These are phyloP conservation scores for Chaunax sp. DNA, from an alignment of 2,797 vertebrate genomes.

Conservation along the genomic window DNA sequence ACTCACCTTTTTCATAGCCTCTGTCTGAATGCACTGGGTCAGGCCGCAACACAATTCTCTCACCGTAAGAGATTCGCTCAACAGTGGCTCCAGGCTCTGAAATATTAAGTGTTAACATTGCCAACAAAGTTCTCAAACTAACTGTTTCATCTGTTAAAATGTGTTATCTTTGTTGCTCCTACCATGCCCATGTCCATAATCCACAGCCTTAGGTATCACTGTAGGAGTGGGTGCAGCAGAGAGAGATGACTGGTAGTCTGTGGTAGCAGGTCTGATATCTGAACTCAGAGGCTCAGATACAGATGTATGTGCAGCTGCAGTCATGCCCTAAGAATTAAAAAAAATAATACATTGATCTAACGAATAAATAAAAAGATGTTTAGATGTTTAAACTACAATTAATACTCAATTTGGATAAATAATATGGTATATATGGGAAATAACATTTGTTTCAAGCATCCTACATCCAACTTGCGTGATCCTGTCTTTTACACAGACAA, in stretches of 20 bases:
- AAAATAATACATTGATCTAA: too few species aligned
- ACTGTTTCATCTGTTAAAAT: neutral
- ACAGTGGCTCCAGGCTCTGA: slow-evolving; percentile 91
- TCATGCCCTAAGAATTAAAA: slow-evolving; percentile 67
- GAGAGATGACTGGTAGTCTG: slow-evolving; percentile 68
- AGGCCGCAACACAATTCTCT: slow-evolving; percentile 93
- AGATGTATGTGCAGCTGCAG: slow-evolving; percentile 54
- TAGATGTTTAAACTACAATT: neutral
- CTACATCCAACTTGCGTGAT: too few species aligned
- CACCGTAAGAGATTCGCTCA: slow-evolving; percentile 96
- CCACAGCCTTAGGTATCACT: slow-evolving; percentile 93
- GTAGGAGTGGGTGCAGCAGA: slow-evolving; percentile 78
- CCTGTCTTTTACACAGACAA: too few species aligned
- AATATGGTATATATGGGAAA: neutral
- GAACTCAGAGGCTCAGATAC: slow-evolving; percentile 69
- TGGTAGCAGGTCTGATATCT: slow-evolving; percentile 77
- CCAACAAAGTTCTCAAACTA: neutral
- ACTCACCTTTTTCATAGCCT: slow-evolving; percentile 92
- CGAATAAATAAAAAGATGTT: too few species aligned
- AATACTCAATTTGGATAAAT: neutral
- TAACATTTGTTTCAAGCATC: neutral
- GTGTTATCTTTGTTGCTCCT: slow-evolving; percentile 17
- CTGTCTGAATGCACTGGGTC: slow-evolving; percentile 89
- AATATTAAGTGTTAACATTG: slow-evolving; percentile 39
- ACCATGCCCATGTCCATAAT: slow-evolving; percentile 95